Percentiles rank a stretch among this genome's conserved stretches.
Conservation (phyloP, 2,113 vertebrate genomes). For the Talpa occidentalis region DNA sequence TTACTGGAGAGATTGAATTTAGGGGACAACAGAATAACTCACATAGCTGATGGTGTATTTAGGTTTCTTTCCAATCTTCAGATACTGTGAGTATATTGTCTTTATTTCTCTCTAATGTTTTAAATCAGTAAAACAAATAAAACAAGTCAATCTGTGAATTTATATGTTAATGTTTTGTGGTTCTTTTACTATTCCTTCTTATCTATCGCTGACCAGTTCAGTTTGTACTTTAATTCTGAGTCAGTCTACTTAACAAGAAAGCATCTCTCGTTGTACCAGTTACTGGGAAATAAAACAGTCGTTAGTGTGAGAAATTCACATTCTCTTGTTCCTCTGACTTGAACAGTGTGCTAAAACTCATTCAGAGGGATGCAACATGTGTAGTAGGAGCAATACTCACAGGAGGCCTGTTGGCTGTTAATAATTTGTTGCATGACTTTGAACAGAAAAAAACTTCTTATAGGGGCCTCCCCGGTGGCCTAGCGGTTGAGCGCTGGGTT, state of each 20-base stretch:
- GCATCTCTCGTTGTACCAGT: background rate
- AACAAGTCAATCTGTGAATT: background rate
- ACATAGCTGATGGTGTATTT: conserved; percentile 96
- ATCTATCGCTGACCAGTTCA: background rate
- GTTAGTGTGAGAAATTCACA: background rate
- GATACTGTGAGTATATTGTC: conserved; percentile 91
- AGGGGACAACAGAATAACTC: conserved; percentile 94
- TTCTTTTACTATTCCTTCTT: background rate
- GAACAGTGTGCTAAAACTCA: background rate
- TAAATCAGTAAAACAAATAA: background rate
- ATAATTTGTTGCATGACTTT: conserved; percentile 35
- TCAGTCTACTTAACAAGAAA: conserved; percentile 19
- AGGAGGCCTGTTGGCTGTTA: background rate
- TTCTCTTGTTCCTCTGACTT: conserved; percentile 2
- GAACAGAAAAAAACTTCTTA: background rate
- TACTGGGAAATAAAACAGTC: conserved; percentile 1
- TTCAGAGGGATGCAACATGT: background rate
- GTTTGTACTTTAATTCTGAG: conserved; percentile 47
- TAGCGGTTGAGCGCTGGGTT: no score
- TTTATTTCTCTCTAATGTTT: background rate
- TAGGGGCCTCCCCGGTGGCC: no score
- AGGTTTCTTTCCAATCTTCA: conserved; percentile 91
- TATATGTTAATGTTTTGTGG: conserved; percentile 24
- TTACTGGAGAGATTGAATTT: conserved; percentile 94
- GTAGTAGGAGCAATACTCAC: background rate